Evolutionary conservation across 2,113 vertebrate species (phyloP).

Genomic region (Oceanites oceanicus): DNA sequence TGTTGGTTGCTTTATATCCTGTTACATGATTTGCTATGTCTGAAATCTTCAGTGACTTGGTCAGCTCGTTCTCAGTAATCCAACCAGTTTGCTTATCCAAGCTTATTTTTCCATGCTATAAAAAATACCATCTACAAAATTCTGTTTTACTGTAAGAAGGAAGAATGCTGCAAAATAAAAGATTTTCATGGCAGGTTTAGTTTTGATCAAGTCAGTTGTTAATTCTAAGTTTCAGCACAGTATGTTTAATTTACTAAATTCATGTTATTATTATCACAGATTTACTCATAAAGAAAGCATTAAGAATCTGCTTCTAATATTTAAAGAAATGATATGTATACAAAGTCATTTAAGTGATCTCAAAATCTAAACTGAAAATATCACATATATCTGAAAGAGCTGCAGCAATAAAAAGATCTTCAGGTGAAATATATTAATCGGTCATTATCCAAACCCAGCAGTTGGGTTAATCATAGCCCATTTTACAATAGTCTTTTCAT

Average conservation of each 20-base stretch:
- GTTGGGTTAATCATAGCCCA: not conserved
- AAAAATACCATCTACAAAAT: not conserved
- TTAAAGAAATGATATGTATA: not conserved
- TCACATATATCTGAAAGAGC: not conserved
- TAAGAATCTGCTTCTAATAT: not conserved
- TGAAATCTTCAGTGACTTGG: not conserved
- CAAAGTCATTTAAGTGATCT: not conserved
- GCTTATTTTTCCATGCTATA: not conserved
- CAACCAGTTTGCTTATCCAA: not conserved
- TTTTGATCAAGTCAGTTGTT: not conserved
- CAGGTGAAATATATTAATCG: not conserved
- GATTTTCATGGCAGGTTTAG: not conserved
- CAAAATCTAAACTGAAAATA: not conserved
- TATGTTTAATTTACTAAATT: not conserved
- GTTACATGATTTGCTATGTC: not conserved
- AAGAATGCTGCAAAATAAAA: not conserved
- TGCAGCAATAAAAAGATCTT: not conserved
- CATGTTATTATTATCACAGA: not conserved
- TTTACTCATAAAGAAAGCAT: not conserved
- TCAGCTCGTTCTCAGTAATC: not conserved
- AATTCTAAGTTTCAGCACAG: not conserved
- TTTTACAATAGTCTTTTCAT: not conserved
- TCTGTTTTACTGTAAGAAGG: not conserved
- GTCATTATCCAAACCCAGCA: not conserved
- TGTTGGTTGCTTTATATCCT: not conserved